Base-by-base conservation (phyloP, 1,140 invertebrate species). In the Littorina saxatilis region DNA sequence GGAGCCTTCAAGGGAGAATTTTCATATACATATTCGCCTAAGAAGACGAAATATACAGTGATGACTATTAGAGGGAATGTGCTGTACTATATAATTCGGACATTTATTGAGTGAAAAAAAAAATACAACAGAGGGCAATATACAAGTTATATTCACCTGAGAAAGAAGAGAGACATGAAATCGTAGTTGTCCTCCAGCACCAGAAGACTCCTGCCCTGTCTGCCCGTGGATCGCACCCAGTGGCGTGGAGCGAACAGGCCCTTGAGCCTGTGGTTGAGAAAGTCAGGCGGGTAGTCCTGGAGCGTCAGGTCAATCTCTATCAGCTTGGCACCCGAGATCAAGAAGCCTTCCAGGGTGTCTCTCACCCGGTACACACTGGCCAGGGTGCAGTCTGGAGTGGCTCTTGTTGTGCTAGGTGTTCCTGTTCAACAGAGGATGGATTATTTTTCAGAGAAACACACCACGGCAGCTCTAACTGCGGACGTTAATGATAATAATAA, bases 121-220 rank as follows among this genome's bases (percentile, higher is more conserved):
- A n/a, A n/a, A n/a, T n/a, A n/a, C n/a, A n/a, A n/a, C n/a, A n/a
- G n/a, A n/a, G n/a, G n/a, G n/a, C n/a, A n/a, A n/a, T n/a, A n/a
- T n/a, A n/a, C n/a, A n/a, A n/a, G n/a, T n/a, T n/a, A 58, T 23
- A 20, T 3, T 58, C 29, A 20, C 39, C 58, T 73, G 1, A 83
- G 66, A 20, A 81, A 82, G 39, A 77, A 79, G 58, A 89, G 70
- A 1, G 88, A 89, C 76, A 87, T 81, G 50, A 87, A 80, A n/a
- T 85, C 83, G 66, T 87, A 89, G 73, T 85, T 85, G n/a, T 85
- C 83, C 13, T 84, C 84, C 63, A 89, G 70, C 58, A 85, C 82
- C 52, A 88, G 79, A 15, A 89, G 63, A 23, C 83, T 86, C 63
- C 83, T 76, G 29, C 87, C 88, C 35, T 87, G 73, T 40, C 83